Percentiles rank a stretch among this genome's conserved stretches.
phyloP scores from a whole-genome alignment of 2,888 invertebrate genomes.

The Thysanoteuthis rhombus region DNA sequence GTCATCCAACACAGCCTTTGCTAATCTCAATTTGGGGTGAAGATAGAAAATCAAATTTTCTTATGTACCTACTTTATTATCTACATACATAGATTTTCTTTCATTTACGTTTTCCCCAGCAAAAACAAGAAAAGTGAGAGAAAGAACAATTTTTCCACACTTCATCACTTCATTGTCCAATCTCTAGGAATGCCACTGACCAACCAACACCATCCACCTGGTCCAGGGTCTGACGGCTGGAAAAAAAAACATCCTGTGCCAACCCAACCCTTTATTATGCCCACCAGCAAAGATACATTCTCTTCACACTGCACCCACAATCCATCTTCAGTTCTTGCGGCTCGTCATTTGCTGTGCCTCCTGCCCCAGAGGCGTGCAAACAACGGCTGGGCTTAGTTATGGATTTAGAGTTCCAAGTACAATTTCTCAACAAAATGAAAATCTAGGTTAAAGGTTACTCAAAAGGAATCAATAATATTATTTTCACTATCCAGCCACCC shows the following conservation, averaged over 20 bases:
- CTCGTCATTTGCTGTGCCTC: background rate
- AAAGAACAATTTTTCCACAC: background rate
- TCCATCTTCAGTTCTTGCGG: background rate
- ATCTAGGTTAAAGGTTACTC: background rate
- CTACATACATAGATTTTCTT: background rate
- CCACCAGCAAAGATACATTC: background rate
- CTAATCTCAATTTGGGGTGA: background rate
- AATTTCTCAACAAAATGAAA: background rate
- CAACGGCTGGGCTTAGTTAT: background rate
- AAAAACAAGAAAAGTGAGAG: background rate
- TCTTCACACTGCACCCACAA: background rate
- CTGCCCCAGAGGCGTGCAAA: background rate
- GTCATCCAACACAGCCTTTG: background rate
- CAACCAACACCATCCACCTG: background rate
- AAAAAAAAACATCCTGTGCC: background rate
- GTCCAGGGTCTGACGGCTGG: background rate
- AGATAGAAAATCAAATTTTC: background rate
- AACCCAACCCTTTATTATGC: background rate
- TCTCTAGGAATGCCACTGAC: background rate
- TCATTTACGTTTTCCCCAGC: background rate
- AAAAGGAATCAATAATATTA: background rate
- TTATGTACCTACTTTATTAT: background rate
- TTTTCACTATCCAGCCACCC: background rate
- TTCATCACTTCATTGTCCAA: background rate
- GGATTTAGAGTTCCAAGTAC: background rate